Conservation (phyloP, 2,888 invertebrate genomes). For the Dascillus cervinus region DNA sequence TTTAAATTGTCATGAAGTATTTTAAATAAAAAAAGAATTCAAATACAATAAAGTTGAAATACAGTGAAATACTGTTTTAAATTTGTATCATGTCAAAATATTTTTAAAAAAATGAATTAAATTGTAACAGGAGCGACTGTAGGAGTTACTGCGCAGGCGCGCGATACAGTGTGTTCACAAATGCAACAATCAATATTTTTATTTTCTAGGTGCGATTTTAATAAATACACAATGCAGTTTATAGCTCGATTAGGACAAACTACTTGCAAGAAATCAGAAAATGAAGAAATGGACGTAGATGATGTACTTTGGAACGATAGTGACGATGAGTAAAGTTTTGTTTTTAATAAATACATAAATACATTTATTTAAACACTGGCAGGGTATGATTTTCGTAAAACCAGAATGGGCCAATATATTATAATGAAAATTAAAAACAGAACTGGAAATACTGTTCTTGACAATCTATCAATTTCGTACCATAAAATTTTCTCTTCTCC, state of each 20-base stretch:
- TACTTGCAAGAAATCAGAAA: slow-evolving; percentile 36
- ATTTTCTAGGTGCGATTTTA: slow-evolving; percentile 79
- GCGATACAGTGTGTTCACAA: too few relatives aligned
- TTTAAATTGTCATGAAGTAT: too few relatives aligned
- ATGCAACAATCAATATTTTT: too few relatives aligned
- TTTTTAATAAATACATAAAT: slow-evolving; percentile 1
- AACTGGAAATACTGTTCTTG: slow-evolving; percentile 68
- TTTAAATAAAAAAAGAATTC: too few relatives aligned
- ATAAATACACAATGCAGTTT: slow-evolving; percentile 74
- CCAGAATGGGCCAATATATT: slow-evolving; percentile 71
- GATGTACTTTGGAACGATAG: slow-evolving; percentile 21
- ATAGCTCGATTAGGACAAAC: slow-evolving; percentile 44
- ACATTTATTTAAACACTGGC: too few relatives aligned
- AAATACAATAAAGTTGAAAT: too few relatives aligned
- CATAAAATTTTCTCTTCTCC: slow-evolving; percentile 69
- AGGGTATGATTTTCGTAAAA: slow-evolving; percentile 41
- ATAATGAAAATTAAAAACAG: slow-evolving; percentile 70
- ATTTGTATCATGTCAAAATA: too few relatives aligned
- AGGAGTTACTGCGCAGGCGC: too few relatives aligned
- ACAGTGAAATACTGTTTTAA: too few relatives aligned
- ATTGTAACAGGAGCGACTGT: too few relatives aligned
- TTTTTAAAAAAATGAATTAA: too few relatives aligned
- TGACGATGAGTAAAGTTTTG: slow-evolving; percentile 3
- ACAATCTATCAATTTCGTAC: slow-evolving; percentile 70
- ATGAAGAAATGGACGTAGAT: slow-evolving; percentile 22